Evolutionary conservation across 2,113 vertebrate species (phyloP).

Genomic region (Zapornia atra): DNA sequence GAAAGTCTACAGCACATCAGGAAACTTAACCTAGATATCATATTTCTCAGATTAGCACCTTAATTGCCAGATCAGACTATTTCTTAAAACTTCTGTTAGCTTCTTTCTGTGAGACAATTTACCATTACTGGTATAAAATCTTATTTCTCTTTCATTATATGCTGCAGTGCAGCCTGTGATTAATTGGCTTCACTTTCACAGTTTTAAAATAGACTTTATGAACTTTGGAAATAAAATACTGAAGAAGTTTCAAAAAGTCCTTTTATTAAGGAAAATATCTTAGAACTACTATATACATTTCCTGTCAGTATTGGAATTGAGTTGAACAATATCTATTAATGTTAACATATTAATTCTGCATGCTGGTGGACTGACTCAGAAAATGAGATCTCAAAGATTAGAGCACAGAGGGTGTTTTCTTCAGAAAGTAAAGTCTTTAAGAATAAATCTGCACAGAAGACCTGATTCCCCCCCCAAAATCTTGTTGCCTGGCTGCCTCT

Average conservation of each 20-base stretch:
- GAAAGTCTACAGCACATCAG: neutral
- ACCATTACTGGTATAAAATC: neutral
- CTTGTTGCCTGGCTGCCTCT: neutral
- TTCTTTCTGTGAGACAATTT: neutral
- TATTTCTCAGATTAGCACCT: neutral
- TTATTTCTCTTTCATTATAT: neutral
- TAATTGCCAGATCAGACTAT: neutral
- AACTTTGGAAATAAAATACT: neutral
- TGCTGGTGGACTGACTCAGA: neutral
- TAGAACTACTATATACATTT: neutral
- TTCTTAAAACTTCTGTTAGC: neutral
- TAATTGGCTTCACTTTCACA: neutral
- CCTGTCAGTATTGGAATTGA: neutral
- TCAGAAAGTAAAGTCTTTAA: neutral
- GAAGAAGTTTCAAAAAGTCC: neutral
- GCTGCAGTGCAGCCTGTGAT: neutral
- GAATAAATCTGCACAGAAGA: neutral
- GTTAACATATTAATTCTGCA: neutral
- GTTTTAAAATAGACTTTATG: neutral
- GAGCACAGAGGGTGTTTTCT: neutral
- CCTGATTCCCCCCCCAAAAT: rapidly evolving
- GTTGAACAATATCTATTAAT: neutral
- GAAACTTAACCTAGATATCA: neutral
- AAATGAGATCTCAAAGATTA: neutral
- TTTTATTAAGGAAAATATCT: neutral